Percentiles rank a stretch among this genome's conserved stretches.
These are phyloP conservation scores for Acanthopleura granulata DNA, from an alignment of 2,888 invertebrate genomes.

Conservation along the genomic window DNA sequence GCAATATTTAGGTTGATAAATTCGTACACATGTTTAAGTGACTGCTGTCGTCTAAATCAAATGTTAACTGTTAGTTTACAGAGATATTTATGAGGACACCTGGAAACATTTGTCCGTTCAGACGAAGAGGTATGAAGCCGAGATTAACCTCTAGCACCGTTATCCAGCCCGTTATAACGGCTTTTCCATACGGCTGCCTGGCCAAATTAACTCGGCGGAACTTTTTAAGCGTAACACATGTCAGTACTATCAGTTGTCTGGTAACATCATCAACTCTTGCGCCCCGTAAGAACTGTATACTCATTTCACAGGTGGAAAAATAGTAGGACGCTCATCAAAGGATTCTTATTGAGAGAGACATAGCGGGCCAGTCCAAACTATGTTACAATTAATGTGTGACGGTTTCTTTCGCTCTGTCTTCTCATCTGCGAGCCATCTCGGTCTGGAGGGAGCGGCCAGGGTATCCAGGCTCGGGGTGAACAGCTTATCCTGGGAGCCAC, in stretches of 20 bases:
- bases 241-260: neutral
- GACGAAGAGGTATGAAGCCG: neutral
- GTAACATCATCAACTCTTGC: neutral
- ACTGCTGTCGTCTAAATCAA: neutral
- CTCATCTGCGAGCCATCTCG: no score
- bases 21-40: constrained; percentile 5
- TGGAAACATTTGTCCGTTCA: neutral
- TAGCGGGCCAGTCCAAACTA: no score
- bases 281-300: neutral
- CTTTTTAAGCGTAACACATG: neutral
- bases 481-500: neutral
- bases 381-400: no score
- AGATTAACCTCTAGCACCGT: neutral
- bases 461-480: neutral
- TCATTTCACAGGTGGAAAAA: constrained; percentile 6
- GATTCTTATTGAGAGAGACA: neutral
- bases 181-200: constrained; percentile 5
- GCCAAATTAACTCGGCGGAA: no score
- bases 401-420: no score
- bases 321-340: neutral
- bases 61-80: neutral
- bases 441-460: no score
- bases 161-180: neutral
- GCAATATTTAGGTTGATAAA: neutral
- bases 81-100: neutral